phyloP scores from a whole-genome alignment of 1,140 invertebrate species.

The Papilio xuthus region DNA sequence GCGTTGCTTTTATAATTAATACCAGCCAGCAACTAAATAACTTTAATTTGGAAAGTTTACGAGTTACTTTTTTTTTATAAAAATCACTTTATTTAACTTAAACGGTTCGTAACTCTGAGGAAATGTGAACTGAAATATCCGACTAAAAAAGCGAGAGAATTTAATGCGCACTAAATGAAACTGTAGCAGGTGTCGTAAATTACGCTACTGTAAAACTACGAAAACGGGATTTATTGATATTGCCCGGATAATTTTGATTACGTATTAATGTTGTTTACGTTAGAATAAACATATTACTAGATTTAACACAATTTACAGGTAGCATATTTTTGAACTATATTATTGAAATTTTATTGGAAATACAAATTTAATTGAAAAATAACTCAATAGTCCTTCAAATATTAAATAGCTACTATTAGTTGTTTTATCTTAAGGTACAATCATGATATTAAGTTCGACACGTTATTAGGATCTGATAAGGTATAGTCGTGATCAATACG shows the following conservation, averaged over 20 bases:
- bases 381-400: neutral
- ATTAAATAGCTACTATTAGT: neutral
- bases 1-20: neutral
- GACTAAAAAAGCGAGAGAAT: constrained; percentile 31
- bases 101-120: constrained; percentile 14
- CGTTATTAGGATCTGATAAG: neutral
- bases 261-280: constrained; percentile 33
- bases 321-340: neutral
- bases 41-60: neutral
- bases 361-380: neutral
- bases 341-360: neutral
- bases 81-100: constrained; percentile 19
- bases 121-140: constrained; percentile 26
- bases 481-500: constrained; percentile 1
- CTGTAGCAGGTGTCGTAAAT: constrained; percentile 30
- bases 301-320: constrained; percentile 1
- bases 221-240: constrained; percentile 34
- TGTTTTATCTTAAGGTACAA: neutral
- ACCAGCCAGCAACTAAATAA: neutral
- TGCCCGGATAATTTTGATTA: constrained; percentile 23
- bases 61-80: neutral
- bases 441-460: constrained; percentile 7
- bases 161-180: constrained; percentile 36
- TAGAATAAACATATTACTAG: constrained; percentile 16
- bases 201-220: constrained; percentile 24